Base-by-base conservation (phyloP, 2,113 vertebrate genomes). In the Aegotheles bennettii region DNA sequence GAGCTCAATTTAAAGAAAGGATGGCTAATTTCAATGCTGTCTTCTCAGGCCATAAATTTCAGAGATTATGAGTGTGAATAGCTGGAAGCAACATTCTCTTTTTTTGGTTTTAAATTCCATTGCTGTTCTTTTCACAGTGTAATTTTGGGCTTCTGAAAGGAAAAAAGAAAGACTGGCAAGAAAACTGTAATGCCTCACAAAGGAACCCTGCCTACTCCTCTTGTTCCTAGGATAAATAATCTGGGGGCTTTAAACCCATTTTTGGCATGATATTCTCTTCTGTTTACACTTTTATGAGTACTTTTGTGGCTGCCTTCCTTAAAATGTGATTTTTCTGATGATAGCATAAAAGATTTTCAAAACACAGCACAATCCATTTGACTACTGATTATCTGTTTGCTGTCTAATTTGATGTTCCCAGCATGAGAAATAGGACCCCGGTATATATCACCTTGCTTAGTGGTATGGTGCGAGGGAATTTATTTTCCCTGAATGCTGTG, bases 41-140 rank as follows among this genome's bases (percentile, higher is more conserved):
- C 57, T 79, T 93, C 65, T 92, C 38, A 60, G 31, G 61, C 47
- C 77, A 67, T 94, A 73, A 87, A 93, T 96, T 94, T 94, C 70
- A 88, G 79, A 75, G 76, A 61, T 89, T 95, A 73, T 80, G 48
- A 79, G 65, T 65, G 40, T 80, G 71, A 95, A 63, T 89, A 85
- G 45, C 84, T 87, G 77, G 91, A 96, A 96, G 74, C 28, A 76
- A 48, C 59, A 25, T 90, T 90, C 90, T 69, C 54, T 81, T 87
- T 91, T 43, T 71, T 57, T 70, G 42, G 11, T 80, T 95, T 90
- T 81, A 90, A 94, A 95, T 86, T 95, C n/a, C 35, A 64, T 50
- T 65, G 65, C 61, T 91, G 35, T 48, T 84, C 81, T 78, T 93
- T 93, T 80, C 69, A 48, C 4, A 7, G 56, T 79, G 43, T 74